phyloP scores from a whole-genome alignment of 2,797 vertebrate species.

The Leuciscus waleckii region DNA sequence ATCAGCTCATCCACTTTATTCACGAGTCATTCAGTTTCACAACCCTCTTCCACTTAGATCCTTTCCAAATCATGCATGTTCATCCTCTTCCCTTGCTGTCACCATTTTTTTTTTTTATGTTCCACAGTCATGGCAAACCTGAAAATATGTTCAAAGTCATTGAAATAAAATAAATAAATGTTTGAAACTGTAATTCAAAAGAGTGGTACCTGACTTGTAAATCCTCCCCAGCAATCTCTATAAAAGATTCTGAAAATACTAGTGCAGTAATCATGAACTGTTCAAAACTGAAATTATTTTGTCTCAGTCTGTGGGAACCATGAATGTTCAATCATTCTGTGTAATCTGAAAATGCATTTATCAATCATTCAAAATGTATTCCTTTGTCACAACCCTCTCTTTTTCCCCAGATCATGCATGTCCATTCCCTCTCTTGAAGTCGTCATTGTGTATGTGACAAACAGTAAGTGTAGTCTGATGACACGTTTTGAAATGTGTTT shows the following conservation, averaged over 20 bases:
- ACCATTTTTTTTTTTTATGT: neutral
- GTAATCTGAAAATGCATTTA: conserved; percentile 15
- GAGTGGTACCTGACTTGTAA: neutral
- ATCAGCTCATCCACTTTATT: conserved; percentile 27
- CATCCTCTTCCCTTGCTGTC: neutral
- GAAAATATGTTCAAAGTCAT: neutral
- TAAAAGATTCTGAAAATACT: neutral
- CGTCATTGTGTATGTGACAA: conserved; percentile 23
- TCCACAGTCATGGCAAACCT: neutral
- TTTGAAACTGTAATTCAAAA: neutral
- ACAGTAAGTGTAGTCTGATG: conserved; percentile 31
- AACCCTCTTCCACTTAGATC: neutral
- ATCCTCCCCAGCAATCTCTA: neutral
- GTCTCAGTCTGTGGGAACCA: neutral
- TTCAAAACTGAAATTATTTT: neutral
- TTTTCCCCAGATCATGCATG: neutral
- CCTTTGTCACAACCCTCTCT: neutral
- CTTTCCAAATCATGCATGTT: neutral
- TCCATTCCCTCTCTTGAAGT: conserved; percentile 5
- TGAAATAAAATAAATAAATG: too few relatives aligned
- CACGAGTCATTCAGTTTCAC: neutral
- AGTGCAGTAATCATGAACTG: neutral
- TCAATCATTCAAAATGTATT: neutral
- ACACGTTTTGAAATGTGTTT: conserved; percentile 15
- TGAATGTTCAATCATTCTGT: neutral